Evolutionary conservation across 2,113 vertebrate species (phyloP).

Genomic region (Leptocoma aspasia): DNA sequence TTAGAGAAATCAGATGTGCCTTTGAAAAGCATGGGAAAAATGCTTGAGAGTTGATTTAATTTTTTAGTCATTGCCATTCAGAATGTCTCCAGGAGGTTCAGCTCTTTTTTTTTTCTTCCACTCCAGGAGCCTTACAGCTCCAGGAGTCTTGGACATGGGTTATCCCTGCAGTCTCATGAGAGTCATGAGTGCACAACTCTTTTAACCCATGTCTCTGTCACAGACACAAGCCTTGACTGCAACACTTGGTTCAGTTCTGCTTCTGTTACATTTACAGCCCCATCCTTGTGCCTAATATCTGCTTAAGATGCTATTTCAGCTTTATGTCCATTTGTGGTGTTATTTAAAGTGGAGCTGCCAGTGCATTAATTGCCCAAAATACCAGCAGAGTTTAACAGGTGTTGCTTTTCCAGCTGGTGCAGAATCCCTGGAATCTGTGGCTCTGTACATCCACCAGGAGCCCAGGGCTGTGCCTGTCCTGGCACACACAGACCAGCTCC

Average conservation of each 20-base stretch:
- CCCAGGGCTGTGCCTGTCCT: not conserved
- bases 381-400: not conserved
- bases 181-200: fast-evolving
- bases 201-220: not conserved
- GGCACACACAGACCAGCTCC: not conserved
- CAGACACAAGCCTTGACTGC: not conserved
- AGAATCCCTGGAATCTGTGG: not conserved
- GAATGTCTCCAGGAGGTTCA: not conserved
- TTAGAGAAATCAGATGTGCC: slow-evolving; percentile 50
- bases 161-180: fast-evolving
- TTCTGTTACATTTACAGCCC: not conserved
- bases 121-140: not conserved
- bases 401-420: not conserved
- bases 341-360: not conserved
- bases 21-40: slow-evolving; percentile 64
- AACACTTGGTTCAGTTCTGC: not conserved
- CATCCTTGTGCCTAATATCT: not conserved
- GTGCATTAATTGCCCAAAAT: not conserved
- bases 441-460: not conserved
- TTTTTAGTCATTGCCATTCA: slow-evolving; percentile 61
- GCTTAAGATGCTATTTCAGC: not conserved
- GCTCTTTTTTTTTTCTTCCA: not conserved
- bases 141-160: not conserved
- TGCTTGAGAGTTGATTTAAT: slow-evolving; percentile 38
- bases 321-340: not conserved